Conservation (phyloP, 2,888 invertebrate species). For the Mylabris sibirica region DNA sequence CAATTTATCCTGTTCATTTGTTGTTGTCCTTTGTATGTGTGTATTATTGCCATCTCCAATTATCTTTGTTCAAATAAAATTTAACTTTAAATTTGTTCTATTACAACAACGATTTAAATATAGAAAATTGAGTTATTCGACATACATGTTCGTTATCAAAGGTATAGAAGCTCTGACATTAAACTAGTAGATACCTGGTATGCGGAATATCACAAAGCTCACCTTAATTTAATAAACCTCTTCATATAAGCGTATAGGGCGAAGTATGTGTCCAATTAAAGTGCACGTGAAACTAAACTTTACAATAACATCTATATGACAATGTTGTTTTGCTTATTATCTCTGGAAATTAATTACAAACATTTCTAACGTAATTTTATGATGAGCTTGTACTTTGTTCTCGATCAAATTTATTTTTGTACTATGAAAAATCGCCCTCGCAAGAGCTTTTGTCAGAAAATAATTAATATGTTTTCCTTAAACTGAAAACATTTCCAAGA, state of each 20-base stretch:
- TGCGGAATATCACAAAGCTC: constrained; percentile 27
- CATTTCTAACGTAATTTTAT: background rate
- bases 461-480: constrained; percentile 29
- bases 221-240: constrained; percentile 37
- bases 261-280: constrained; percentile 34
- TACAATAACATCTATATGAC: background rate
- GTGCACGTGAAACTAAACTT: constrained; percentile 20
- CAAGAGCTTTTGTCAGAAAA: constrained; percentile 24
- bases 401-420: constrained; percentile 28
- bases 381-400: constrained; percentile 7
- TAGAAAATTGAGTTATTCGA: constrained; percentile 30
- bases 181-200: constrained; percentile 21
- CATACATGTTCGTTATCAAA: constrained; percentile 22
- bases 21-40: background rate
- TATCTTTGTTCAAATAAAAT: constrained; percentile 11
- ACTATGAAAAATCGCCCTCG: constrained; percentile 24
- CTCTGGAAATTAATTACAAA: background rate
- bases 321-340: background rate
- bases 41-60: constrained; percentile 11
- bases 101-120: constrained; percentile 30
- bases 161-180: constrained; percentile 8
- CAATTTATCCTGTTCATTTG: background rate
- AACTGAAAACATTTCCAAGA: constrained; percentile 28
- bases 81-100: background rate
- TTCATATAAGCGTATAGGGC: constrained; percentile 23